Base-by-base conservation (phyloP, 2,113 vertebrate species). In the Phalacrocorax aristotelis region DNA sequence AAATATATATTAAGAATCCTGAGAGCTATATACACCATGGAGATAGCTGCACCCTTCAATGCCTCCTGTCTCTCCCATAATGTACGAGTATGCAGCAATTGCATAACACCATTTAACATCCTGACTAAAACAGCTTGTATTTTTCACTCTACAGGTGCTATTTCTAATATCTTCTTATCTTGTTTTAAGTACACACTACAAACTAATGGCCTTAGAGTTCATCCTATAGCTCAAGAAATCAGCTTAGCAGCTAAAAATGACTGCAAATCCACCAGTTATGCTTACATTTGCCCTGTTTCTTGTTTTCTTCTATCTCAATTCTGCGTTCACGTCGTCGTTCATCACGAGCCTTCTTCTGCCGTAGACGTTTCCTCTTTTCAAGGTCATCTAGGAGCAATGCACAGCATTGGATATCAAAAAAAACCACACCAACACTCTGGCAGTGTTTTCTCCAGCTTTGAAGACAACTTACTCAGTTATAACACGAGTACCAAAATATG, bases 261-360 rank as follows among this genome's bases (percentile, higher is more conserved):
- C 49, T 66, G 32, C 25, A 66, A 91, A 57, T 13, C 69, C 42
- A 77, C 8, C 26, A 83, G 54, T 51, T 57, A 21, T 4, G 13
- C 15, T 99, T 98, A 99, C 99, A 99, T 97, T 98, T 99, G 66
- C 99, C 99, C 96, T 99, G 99, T 93, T 99, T 99, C 98, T 98
- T 98, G 98, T 99, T 99, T 91, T 99, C 99, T 91, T 99, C 99
- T 4, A 99, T 99, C 95, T 99, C 99, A 95, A 99, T 99, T 49
- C 99, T 98, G 85, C 98, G 99, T 87, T 99, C 99, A 15, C 99
- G 98, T 44, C 99, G 99, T 25, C 99, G 98, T 58, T 99, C 99
- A 86, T 99, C 99, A 18, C 99, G 99, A 16, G 98, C 99, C 72
- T 99, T 99, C 97, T 99, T 99, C 98, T 99, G 99, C 89, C 99